These are phyloP conservation scores for Tenthredo scrophulariae DNA, from an alignment of 2,888 invertebrate species.

Conservation along the genomic window DNA sequence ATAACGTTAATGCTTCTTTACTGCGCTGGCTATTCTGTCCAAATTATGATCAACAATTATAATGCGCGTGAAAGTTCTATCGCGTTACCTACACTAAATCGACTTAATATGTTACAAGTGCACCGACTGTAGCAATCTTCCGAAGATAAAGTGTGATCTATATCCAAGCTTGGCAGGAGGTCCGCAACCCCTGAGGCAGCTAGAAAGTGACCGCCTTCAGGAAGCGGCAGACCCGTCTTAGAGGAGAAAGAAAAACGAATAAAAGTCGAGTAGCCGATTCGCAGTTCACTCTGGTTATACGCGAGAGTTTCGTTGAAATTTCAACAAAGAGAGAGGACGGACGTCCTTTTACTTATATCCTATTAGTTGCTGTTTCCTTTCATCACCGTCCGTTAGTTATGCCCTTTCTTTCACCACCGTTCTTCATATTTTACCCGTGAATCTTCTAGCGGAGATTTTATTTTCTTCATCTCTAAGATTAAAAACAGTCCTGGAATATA, in stretches of 20 bases:
- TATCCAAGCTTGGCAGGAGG: constrained; percentile 27
- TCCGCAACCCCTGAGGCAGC: constrained; percentile 51
- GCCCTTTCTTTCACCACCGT: neutral
- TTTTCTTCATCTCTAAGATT: neutral
- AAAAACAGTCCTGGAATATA: neutral
- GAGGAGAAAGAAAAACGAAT: constrained; percentile 46
- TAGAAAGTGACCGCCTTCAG: constrained; percentile 55
- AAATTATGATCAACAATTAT: constrained; percentile 39
- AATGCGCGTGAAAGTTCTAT: constrained; percentile 26
- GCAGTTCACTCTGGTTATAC: neutral
- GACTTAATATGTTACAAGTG: constrained; percentile 36
- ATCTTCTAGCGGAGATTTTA: neutral
- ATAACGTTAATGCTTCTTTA: constrained; percentile 18
- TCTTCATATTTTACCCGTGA: neutral
- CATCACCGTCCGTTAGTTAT: neutral
- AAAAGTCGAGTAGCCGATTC: constrained; percentile 28
- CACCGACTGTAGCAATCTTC: constrained; percentile 43
- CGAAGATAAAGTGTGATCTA: constrained; percentile 52
- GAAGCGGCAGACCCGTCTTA: constrained; percentile 39
- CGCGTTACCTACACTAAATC: neutral
- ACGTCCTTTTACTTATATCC: constrained; percentile 36
- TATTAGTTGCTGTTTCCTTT: neutral
- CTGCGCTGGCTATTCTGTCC: neutral
- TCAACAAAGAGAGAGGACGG: constrained; percentile 50
- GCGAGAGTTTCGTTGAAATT: constrained; percentile 38